These are phyloP conservation scores for Aselliscus stoliczkanus DNA, from an alignment of 2,797 vertebrate species.

Conservation along the genomic window DNA sequence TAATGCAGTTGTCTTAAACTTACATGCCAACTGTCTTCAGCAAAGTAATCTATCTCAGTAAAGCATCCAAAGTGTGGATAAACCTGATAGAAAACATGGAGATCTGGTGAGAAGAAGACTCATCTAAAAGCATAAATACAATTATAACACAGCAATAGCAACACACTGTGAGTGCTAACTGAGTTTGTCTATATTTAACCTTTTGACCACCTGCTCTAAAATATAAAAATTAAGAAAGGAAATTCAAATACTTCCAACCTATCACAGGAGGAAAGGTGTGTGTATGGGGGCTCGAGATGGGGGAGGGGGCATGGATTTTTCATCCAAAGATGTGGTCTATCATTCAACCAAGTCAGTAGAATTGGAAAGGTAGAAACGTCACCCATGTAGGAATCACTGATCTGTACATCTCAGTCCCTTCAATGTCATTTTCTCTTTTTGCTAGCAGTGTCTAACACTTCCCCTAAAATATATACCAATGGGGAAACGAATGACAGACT, in stretches of 20 bases:
- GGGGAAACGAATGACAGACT: not conserved
- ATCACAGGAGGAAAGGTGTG: not conserved
- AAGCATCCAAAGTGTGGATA: not conserved
- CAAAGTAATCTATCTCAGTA: not conserved
- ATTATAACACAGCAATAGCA: not conserved
- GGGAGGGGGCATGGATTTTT: not conserved
- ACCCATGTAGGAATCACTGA: not conserved
- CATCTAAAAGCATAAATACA: not conserved
- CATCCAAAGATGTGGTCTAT: not conserved
- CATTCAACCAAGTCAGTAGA: not conserved
- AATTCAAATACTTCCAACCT: not conserved
- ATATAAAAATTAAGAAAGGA: not conserved
- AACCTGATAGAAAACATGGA: not conserved
- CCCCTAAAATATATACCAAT: not conserved
- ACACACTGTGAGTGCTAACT: not conserved
- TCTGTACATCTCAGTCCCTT: not conserved
- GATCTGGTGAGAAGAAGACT: not conserved
- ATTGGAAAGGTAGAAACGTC: not conserved
- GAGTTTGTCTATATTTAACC: not conserved
- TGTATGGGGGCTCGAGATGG: accelerated
- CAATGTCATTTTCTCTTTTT: not conserved
- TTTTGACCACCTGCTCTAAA: not conserved
- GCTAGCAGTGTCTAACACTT: not conserved
- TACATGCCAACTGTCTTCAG: not conserved
- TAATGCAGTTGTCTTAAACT: not conserved